phyloP scores from a whole-genome alignment of 2,113 vertebrate species.

The Pogona vitticeps region DNA sequence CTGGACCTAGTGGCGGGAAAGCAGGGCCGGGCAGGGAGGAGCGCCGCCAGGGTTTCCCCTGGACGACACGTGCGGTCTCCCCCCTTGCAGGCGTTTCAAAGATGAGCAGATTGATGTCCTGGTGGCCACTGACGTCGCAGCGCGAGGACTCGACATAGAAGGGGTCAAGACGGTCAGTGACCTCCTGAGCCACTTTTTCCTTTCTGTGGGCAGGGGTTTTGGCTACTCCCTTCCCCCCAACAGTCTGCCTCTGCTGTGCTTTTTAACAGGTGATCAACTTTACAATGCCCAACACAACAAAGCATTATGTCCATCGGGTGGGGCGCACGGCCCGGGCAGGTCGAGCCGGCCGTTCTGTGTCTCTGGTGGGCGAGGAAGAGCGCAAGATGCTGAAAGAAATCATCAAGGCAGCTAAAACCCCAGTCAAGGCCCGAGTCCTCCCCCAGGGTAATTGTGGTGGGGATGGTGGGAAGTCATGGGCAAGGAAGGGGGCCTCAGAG shows the following conservation, averaged over 20 bases:
- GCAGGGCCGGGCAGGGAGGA: rapidly evolving
- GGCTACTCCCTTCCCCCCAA: neutral
- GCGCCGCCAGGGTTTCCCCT: neutral
- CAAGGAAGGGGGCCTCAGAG: neutral
- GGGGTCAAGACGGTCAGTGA: conserved; percentile 94
- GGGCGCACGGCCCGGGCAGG: conserved; percentile 93
- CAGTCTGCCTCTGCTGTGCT: neutral
- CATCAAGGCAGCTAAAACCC: conserved; percentile 86
- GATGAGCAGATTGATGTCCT: conserved; percentile 97
- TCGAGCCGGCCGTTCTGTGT: conserved; percentile 90
- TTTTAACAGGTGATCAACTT: conserved; percentile 92
- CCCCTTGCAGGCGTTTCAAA: conserved; percentile 88
- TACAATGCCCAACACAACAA: conserved; percentile 95
- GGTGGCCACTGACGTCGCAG: conserved; percentile 96
- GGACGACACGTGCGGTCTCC: neutral
- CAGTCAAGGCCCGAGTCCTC: conserved; percentile 91
- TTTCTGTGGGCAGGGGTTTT: too few relatives aligned
- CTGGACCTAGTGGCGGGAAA: neutral
- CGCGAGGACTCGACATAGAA: conserved; percentile 93
- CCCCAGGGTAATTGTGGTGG: conserved; percentile 83
- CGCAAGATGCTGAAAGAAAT: conserved; percentile 96
- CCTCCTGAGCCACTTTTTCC: too few relatives aligned
- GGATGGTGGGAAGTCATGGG: too few relatives aligned
- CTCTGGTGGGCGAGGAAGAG: conserved; percentile 93
- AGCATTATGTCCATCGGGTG: conserved; percentile 96